Conservation (phyloP, 1,140 invertebrate species). For the Helicoverpa zea region DNA sequence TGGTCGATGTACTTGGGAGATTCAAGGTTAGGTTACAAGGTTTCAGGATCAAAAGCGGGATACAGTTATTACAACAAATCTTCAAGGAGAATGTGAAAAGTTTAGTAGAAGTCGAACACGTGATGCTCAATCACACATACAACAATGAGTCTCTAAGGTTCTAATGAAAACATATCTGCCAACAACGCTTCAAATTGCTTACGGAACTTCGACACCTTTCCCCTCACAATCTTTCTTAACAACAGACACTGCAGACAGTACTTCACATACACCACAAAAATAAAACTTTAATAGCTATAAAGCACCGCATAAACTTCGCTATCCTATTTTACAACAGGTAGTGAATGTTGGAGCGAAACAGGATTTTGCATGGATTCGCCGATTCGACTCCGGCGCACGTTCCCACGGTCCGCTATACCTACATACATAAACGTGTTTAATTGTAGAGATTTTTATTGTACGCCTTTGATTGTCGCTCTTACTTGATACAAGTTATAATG, state of each 20-base stretch:
- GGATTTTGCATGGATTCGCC: conserved; percentile 54
- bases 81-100: no score
- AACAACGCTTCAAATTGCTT: not conserved
- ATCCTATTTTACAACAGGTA: conserved; percentile 46
- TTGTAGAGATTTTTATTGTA: conserved; percentile 39
- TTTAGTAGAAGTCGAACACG: no score
- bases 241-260: not conserved
- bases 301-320: conserved; percentile 27
- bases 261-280: not conserved
- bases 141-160: no score
- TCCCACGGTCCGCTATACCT: conserved; percentile 57
- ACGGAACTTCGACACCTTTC: not conserved
- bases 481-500: not conserved
- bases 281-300: conserved; percentile 37
- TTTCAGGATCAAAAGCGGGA: no score
- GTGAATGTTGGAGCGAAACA: conserved; percentile 49
- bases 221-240: not conserved
- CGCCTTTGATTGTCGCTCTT: conserved; percentile 27
- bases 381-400: conserved; percentile 45
- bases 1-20: no score
- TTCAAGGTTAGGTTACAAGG: no score
- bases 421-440: conserved; percentile 44
- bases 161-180: no score
- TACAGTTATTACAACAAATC: no score
- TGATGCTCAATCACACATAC: no score